Percentiles rank a stretch among this genome's conserved stretches.
Evolutionary conservation across 1,140 invertebrate species (phyloP).

Genomic region (Plodia interpunctella): DNA sequence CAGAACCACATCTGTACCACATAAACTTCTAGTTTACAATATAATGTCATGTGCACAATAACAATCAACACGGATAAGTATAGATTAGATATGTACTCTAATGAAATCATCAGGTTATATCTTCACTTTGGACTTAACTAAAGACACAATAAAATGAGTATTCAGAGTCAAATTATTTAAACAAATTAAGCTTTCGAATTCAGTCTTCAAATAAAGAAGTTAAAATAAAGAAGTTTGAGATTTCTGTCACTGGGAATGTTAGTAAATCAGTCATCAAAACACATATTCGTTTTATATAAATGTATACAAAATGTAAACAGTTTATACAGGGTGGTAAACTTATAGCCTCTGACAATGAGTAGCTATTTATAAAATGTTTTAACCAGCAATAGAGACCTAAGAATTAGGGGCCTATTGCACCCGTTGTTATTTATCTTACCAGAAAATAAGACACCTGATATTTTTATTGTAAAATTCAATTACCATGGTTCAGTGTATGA

Average conservation of each 20-base stretch:
- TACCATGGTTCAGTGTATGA: too few relatives aligned
- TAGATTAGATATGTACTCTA: background rate
- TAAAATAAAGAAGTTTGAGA: background rate
- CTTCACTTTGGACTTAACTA: background rate
- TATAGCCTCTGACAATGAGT: too few relatives aligned
- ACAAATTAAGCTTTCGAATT: background rate
- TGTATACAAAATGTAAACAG: background rate
- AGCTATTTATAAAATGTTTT: too few relatives aligned
- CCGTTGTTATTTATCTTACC: too few relatives aligned
- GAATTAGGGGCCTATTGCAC: too few relatives aligned
- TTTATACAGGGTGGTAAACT: too few relatives aligned
- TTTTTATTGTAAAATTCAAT: too few relatives aligned
- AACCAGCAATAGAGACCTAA: too few relatives aligned
- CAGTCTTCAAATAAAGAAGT: background rate
- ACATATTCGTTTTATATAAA: background rate
- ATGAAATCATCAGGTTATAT: background rate
- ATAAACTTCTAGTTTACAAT: too few relatives aligned
- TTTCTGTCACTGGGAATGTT: background rate
- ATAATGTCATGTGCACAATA: background rate
- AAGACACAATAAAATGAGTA: background rate
- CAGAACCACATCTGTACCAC: background rate
- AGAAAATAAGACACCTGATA: too few relatives aligned
- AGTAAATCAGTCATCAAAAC: background rate
- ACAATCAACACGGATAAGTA: background rate
- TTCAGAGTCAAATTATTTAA: background rate